Base-by-base conservation (phyloP, 2,113 vertebrate genomes). In the Cynoglossus semilaevis region DNA sequence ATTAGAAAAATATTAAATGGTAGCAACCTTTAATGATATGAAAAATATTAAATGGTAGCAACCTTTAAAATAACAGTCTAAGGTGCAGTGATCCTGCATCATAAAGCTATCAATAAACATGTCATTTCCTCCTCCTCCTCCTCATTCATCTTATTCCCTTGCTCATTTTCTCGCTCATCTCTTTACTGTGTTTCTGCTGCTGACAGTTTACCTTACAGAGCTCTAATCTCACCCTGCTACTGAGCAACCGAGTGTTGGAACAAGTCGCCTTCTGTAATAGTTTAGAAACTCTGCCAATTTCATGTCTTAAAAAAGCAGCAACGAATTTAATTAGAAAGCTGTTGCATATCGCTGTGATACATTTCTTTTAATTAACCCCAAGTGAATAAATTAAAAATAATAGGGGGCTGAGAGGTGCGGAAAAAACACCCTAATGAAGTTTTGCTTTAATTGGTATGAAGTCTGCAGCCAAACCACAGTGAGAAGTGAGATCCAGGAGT, bases 371-470 rank as follows among this genome's bases (percentile, higher is more conserved):
- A 92, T 92, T 92, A 92, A 90, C 88, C 90, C 90, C 91, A 89
- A 90, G 88, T 91, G 90, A 92, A 90, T 91, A 91, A 91, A 90
- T 91, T 88, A 91, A 90, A 91, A 91, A 88, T 91, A 91, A 88
- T 88, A 88, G 87, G 87, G 80, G 84, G 77, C 81, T 86, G 83
- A 81, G 90, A 88, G 87, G 82, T 87, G 73, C 79, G 80, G 81
- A 77, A 85, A 76, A 86, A 87, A 85, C 85, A 84, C 67, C 58
- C 79, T 89, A 89, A 91, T 90, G 85, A 91, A 90, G 88, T 87
- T 90, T 88, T 86, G 76, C 38, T 62, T 88, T 91, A 91, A 92
- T 91, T 92, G 85, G 87, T 79, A 87, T 74, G 64, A 69, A 58
- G 76, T 82, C 79, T 88, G 83, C 78, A 90, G 88, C 88, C 87